phyloP scores from a whole-genome alignment of 2,888 invertebrate genomes.

The Ceraclea dissimilis region DNA sequence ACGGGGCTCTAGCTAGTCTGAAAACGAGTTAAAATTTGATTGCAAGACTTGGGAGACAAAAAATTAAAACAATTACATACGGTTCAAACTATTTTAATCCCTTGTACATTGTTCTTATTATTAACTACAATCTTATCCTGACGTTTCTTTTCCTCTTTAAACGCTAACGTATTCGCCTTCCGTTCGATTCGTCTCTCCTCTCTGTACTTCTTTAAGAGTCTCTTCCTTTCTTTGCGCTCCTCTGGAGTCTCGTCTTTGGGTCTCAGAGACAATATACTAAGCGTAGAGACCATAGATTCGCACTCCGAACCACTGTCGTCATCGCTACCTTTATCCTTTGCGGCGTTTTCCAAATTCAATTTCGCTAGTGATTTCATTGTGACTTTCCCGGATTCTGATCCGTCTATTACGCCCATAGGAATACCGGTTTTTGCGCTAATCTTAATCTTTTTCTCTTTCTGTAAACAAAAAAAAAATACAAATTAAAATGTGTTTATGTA shows the following conservation, averaged over 20 bases:
- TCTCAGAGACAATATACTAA: slow-evolving; percentile 61
- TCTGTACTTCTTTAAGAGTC: slow-evolving; percentile 68
- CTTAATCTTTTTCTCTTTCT: slow-evolving; percentile 54
- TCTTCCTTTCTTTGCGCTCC: slow-evolving; percentile 71
- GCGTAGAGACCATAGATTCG: slow-evolving; percentile 58
- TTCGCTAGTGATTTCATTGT: slow-evolving; percentile 63
- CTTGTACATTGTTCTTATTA: slow-evolving; percentile 66
- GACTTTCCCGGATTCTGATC: slow-evolving; percentile 50
- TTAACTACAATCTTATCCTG: slow-evolving; percentile 73
- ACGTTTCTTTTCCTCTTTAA: slow-evolving; percentile 77
- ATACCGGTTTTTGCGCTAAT: slow-evolving; percentile 69
- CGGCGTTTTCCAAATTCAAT: slow-evolving; percentile 46
- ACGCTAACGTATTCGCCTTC: slow-evolving; percentile 73
- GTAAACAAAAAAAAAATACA: slow-evolving; percentile 26
- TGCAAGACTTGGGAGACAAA: no score
- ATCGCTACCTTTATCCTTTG: slow-evolving; percentile 27
- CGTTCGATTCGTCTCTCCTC: slow-evolving; percentile 71
- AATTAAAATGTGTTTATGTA: background rate
- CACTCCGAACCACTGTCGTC: slow-evolving; percentile 41
- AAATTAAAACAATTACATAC: no score
- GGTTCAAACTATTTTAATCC: slow-evolving; percentile 55
- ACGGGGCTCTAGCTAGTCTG: no score
- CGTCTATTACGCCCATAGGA: slow-evolving; percentile 58
- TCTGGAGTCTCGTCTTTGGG: slow-evolving; percentile 72
- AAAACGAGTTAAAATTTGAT: no score